Evolutionary conservation across 2,113 vertebrate species (phyloP), one percentile per base, ranked within the genome.

Genomic region (Eulacestoma nigropectus): DNA sequence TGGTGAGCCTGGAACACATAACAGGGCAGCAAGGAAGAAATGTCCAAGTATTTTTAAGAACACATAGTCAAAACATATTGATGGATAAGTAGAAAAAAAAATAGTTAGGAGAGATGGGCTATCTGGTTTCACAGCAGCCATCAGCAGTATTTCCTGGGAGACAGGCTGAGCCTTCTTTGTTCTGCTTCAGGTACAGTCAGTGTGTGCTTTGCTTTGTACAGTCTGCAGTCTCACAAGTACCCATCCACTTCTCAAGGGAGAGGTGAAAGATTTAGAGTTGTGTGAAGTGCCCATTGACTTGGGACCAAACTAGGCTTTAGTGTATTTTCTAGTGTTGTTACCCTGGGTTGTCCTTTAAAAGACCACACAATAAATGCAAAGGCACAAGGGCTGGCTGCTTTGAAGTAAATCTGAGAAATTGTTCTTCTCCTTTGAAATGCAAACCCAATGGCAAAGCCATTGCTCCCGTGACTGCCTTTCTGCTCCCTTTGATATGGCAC

Each of bases 341-440:
- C 60, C 16, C 46, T 56, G 44, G 21, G n/a, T 7, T 87, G 23
- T 44, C 55, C 27, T 74, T 74, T 88, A 72, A 52, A 23, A 60
- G 57, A 53, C 19, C 33, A 27, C 20, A 35, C 0, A 42, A 52
- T 44, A 87, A 86, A 67, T 39, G 64, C 42, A 83, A 78, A 84
- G 42, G 44, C 29, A 69, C 6, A 35, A 50, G 41, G 33, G 13
- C 44, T 86, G 44, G 8, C 13, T 64, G 49, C 68, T 94, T 94
- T 95, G 77, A 90, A 76, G 42, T 77, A 72, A 73, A 47, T 44
- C 47, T 12, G 13, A 35, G 76, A 94, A 95, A 70, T 53, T 20
- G 13, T 60, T 87, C 30, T 68, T 76, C 49, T 69, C 18, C 46
- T 91, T 73, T 90, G 84, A 96, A 92, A 92, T 87, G 78, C 39